Conservation (phyloP, 1,140 invertebrate genomes). For the Trichoplusia ni region DNA sequence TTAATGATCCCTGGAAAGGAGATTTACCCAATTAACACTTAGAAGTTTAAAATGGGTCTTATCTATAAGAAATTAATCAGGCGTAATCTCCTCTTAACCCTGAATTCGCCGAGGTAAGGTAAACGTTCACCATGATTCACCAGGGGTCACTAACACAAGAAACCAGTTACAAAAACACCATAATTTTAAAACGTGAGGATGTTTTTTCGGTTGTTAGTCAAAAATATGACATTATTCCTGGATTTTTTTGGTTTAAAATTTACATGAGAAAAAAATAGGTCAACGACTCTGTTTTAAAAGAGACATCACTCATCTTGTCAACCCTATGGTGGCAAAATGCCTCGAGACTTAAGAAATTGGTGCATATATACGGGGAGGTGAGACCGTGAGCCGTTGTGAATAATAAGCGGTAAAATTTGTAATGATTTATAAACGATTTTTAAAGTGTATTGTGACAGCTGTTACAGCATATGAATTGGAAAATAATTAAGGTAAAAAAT, state of each 20-base stretch:
- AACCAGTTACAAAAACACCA: conserved; percentile 58
- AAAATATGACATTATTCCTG: conserved; percentile 51
- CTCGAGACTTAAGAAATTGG: no score
- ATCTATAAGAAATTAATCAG: conserved; percentile 34
- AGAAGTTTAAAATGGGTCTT: not conserved
- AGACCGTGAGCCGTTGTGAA: no score
- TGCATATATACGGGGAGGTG: no score
- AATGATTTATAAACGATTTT: not conserved
- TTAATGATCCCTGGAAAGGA: not conserved
- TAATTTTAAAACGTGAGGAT: conserved; percentile 47
- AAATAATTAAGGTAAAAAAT: no score
- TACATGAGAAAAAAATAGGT: conserved; percentile 45
- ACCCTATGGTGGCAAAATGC: no score
- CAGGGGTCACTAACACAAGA: conserved; percentile 52
- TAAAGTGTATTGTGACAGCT: conserved; percentile 5
- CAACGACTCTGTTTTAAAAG: conserved; percentile 29
- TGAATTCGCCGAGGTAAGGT: conserved; percentile 39
- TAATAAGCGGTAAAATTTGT: conserved; percentile 4
- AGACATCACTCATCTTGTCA: conserved; percentile 12
- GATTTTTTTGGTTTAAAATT: conserved; percentile 37
- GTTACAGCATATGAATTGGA: no score
- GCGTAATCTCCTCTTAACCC: conserved; percentile 18
- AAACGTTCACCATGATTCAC: conserved; percentile 56
- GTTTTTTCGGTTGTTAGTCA: conserved; percentile 42
- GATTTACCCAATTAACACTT: not conserved